These are phyloP conservation scores for Drosophila repleta DNA, from an alignment of 1,140 invertebrate species.

Conservation along the genomic window DNA sequence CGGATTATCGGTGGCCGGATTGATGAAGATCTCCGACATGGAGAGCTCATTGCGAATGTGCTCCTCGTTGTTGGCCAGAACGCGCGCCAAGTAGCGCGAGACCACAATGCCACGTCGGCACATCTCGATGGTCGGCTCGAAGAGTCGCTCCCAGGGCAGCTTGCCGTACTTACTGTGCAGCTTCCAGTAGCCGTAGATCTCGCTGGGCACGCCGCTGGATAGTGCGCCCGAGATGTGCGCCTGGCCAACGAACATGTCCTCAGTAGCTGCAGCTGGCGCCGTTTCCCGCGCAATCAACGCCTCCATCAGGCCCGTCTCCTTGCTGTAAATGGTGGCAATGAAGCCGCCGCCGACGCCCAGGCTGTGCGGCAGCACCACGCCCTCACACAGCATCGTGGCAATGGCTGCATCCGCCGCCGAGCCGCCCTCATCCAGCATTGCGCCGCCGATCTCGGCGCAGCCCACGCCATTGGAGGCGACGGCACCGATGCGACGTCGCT, in stretches of 20 bases:
- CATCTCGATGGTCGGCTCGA: slow-evolving; percentile 91
- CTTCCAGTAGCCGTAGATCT: slow-evolving; percentile 93
- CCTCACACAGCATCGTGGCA: slow-evolving; percentile 93
- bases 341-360: slow-evolving; percentile 95
- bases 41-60: slow-evolving; percentile 87
- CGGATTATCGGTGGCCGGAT: slow-evolving; percentile 86
- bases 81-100: slow-evolving; percentile 88
- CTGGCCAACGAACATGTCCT: slow-evolving; percentile 88
- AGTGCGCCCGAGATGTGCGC: slow-evolving; percentile 85
- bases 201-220: slow-evolving; percentile 95
- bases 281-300: slow-evolving; percentile 92
- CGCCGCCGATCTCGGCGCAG: slow-evolving; percentile 90
- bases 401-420: slow-evolving; percentile 95
- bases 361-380: slow-evolving; percentile 93
- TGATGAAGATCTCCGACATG: slow-evolving; percentile 87
- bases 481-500: slow-evolving; percentile 85
- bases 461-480: slow-evolving; percentile 91
- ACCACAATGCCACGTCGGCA: slow-evolving; percentile 89
- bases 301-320: slow-evolving; percentile 85
- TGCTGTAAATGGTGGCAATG: slow-evolving; percentile 91
- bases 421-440: slow-evolving; percentile 90
- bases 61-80: slow-evolving; percentile 85
- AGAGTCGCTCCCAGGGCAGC: slow-evolving; percentile 91
- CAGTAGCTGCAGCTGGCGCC: slow-evolving; percentile 88
- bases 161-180: slow-evolving; percentile 91